Conservation (phyloP, 2,113 vertebrate species). For the Amia ocellicauda region DNA sequence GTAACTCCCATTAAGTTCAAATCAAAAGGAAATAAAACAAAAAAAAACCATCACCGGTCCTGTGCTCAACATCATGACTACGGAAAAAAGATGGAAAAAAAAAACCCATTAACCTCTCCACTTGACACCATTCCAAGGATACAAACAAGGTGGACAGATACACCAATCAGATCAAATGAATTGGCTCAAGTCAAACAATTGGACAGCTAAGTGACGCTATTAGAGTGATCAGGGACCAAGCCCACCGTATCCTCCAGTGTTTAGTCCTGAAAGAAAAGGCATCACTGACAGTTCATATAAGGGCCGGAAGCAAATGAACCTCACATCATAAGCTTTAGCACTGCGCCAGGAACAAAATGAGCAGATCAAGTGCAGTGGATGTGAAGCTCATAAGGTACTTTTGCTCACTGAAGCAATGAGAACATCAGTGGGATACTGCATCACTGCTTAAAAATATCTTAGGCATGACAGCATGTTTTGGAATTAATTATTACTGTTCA, state of each 20-base stretch:
- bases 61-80: too few relatives aligned
- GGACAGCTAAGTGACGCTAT: constrained; percentile 37
- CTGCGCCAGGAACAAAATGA: too few relatives aligned
- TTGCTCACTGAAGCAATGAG: neutral
- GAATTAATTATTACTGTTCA: neutral
- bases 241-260: neutral
- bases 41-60: too few relatives aligned
- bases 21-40: too few relatives aligned
- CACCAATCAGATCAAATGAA: constrained; percentile 52
- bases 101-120: constrained; percentile 30
- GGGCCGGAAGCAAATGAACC: too few relatives aligned
- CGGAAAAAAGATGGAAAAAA: too few relatives aligned
- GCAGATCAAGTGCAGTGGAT: neutral
- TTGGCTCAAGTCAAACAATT: constrained; percentile 48
- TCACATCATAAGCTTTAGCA: too few relatives aligned
- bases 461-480: neutral
- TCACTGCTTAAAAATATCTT: neutral
- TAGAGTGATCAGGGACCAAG: constrained; percentile 38
- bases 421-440: neutral
- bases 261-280: neutral
- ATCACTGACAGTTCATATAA: constrained; percentile 1
- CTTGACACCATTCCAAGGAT: constrained; percentile 41
- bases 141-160: constrained; percentile 47
- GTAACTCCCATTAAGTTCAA: too few relatives aligned
- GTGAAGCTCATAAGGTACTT: neutral